These are phyloP conservation scores for Diorhabda carinulata DNA, from an alignment of 1,140 invertebrate species.

Conservation along the genomic window DNA sequence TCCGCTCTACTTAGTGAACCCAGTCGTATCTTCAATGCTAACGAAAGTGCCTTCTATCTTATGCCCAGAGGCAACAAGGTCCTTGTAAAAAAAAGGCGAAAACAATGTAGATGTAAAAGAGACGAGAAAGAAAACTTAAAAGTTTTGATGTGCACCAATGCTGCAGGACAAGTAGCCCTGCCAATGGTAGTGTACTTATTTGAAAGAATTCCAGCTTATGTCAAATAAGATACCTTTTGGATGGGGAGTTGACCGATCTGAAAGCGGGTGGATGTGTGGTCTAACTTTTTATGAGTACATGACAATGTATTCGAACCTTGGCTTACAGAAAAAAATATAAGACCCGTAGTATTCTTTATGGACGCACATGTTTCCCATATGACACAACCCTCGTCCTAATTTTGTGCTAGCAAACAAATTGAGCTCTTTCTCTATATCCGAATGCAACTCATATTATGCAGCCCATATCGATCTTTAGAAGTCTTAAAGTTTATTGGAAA, in stretches of 20 bases:
- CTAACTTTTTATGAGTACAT: neutral
- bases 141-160: constrained; percentile 7
- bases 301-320: neutral
- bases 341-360: constrained; percentile 43
- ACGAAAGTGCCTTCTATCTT: constrained; percentile 44
- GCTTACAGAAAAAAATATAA: neutral
- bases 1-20: constrained; percentile 21
- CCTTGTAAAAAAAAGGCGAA: constrained; percentile 8
- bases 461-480: constrained; percentile 3
- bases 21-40: constrained; percentile 39
- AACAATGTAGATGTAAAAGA: neutral
- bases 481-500: constrained; percentile 3
- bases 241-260: neutral
- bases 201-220: neutral
- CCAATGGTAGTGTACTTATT: constrained; percentile 3
- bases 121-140: constrained; percentile 23
- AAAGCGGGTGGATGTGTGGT: neutral
- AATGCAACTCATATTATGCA: neutral
- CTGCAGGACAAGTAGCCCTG: constrained; percentile 4
- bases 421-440: constrained; percentile 43
- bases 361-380: constrained; percentile 47
- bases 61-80: constrained; percentile 26
- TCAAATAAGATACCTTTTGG: neutral
- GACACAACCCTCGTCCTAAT: constrained; percentile 32
- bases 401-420: constrained; percentile 33